Base-by-base conservation (phyloP, 1,140 invertebrate species). In the Lepidurus arcticus region DNA sequence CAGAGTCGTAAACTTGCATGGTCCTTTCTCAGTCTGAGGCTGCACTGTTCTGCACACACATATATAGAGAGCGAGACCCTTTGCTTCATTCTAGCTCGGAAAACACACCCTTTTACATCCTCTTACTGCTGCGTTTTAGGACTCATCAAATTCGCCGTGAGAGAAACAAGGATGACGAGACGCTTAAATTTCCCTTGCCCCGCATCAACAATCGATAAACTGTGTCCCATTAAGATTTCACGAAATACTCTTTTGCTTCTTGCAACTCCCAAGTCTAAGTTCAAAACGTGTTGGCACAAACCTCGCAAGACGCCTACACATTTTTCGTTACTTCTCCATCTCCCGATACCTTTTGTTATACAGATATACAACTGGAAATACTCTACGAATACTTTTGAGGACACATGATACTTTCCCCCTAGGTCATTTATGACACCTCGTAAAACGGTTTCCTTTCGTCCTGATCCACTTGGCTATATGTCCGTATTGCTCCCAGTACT, bases 161-260 rank as follows among this genome's bases (percentile, higher is more conserved):
- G 53, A 65, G 53, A 65, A 13, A 65, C 53, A 65, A 13, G 53
- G 53, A 65, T 65, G 53, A 65, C 16, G 21, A 65, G 53, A 65
- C 53, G 53, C 53, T 65, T 65, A 13, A 65, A 4, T 65, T 16
- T 65, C 53, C 13, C 45, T 47, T 10, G 53, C 53, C 53, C 21
- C 53, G 21, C 16, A 65, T 7, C n/a, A 11, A 10, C 74, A 44
- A 44, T 76, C 43, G 75, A 47, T 76, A 47, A 45, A 47, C 43
- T 45, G 75, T 76, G 74, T 75, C 74, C 43, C 75, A 42, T 75
- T 76, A 76, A 76, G 44, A 76, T 34, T 43, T 47, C 43, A 44
- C 7, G 42, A 47, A 47, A 45, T 8, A 42, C 16, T 44, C 74
- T 75, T 42, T 42, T n/a, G 24, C 65, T 73, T 73, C 21, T 5